Evolutionary conservation across 2,797 vertebrate genomes (phyloP).

Genomic region (Eospalax fontanierii): DNA sequence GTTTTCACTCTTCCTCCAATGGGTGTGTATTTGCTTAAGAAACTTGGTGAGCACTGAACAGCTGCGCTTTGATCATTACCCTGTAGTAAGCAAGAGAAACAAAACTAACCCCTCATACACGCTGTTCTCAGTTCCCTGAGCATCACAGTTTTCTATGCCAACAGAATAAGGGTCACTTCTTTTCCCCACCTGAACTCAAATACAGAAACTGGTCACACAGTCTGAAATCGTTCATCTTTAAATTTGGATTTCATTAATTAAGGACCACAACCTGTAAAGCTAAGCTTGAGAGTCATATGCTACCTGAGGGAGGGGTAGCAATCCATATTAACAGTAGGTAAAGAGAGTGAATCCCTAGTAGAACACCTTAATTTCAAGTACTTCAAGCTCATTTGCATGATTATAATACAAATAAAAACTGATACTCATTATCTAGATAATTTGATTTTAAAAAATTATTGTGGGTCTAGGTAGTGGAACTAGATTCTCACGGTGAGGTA

Average conservation of each 20-base stretch:
- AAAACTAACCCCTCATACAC: background rate
- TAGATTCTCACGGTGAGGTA: too few species aligned
- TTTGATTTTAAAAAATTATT: background rate
- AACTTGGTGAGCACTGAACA: background rate
- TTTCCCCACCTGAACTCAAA: background rate
- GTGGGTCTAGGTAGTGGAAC: background rate
- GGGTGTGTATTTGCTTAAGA: constrained; percentile 29
- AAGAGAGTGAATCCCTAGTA: background rate
- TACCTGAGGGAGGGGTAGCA: background rate
- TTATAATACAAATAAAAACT: background rate
- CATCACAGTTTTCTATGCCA: background rate
- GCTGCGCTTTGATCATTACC: background rate
- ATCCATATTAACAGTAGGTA: background rate
- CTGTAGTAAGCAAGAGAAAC: constrained; percentile 39
- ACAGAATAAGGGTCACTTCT: background rate
- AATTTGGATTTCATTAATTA: background rate
- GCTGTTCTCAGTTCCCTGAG: constrained; percentile 9
- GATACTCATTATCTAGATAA: background rate
- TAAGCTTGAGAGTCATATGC: background rate
- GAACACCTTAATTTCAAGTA: constrained; percentile 26
- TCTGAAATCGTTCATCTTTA: background rate
- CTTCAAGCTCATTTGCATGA: background rate
- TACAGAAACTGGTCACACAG: background rate
- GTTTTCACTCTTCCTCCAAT: background rate
- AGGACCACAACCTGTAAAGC: background rate